Evolutionary conservation across 2,113 vertebrate genomes (phyloP).

Genomic region (Indicator indicator): DNA sequence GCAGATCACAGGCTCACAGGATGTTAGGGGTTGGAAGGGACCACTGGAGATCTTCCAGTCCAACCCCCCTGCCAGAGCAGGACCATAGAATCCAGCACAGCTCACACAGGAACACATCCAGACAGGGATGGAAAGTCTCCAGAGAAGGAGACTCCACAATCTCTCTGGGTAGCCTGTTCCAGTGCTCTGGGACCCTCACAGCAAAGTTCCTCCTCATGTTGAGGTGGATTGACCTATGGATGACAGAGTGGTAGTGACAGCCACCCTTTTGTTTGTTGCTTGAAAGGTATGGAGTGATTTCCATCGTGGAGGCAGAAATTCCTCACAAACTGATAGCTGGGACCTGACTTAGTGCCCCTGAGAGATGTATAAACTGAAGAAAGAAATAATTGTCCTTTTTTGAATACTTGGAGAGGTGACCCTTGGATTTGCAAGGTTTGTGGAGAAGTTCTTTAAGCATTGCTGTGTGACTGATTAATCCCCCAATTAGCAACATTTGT

Average conservation of each 20-base stretch:
- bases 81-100: too few relatives aligned
- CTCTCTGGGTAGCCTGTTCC: too few relatives aligned
- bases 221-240: not conserved
- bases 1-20: too few relatives aligned
- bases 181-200: too few relatives aligned
- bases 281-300: not conserved
- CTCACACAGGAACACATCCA: too few relatives aligned
- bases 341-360: not conserved
- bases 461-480: conserved; percentile 41
- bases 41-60: too few relatives aligned
- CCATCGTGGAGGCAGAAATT: not conserved
- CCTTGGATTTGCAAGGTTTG: not conserved
- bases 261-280: not conserved
- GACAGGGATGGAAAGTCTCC: too few relatives aligned
- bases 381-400: not conserved
- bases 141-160: too few relatives aligned
- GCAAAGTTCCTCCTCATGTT: too few relatives aligned
- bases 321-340: not conserved
- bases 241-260: not conserved
- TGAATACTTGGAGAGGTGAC: not conserved
- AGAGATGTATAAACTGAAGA: not conserved
- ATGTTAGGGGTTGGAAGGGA: too few relatives aligned
- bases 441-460: conserved; percentile 21
- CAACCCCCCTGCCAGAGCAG: too few relatives aligned
- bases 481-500: conserved; percentile 33